Evolutionary conservation across 1,140 invertebrate genomes (phyloP).

Genomic region (Microplitis mediator): DNA sequence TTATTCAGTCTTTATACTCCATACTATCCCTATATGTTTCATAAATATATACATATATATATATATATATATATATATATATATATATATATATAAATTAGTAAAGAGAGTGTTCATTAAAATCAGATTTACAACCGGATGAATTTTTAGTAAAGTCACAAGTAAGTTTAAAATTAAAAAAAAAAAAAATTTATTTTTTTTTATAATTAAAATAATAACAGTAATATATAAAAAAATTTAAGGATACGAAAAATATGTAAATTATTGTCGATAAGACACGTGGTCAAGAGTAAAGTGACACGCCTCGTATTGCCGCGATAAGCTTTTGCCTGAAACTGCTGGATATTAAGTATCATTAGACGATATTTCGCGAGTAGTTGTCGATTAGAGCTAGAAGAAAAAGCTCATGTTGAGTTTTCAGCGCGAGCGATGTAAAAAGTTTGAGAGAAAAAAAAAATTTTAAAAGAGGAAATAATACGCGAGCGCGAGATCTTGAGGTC

Average conservation of each 20-base stretch:
- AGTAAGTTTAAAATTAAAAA: background rate
- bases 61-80: slow-evolving; percentile 20
- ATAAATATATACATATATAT: background rate
- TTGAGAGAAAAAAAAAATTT: background rate
- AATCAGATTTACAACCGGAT: slow-evolving; percentile 40
- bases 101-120: slow-evolving; percentile 34
- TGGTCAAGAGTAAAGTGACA: slow-evolving; percentile 20
- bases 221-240: background rate
- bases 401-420: too few species aligned
- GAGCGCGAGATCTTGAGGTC: background rate
- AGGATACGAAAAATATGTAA: background rate
- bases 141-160: slow-evolving; percentile 27
- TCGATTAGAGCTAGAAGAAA: background rate
- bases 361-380: slow-evolving; percentile 42
- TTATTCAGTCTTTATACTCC: slow-evolving; percentile 29
- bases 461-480: background rate
- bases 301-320: slow-evolving; percentile 20
- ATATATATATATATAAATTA: slow-evolving; percentile 15
- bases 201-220: background rate
- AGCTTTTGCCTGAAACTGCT: slow-evolving; percentile 9
- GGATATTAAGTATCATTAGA: slow-evolving; percentile 45
- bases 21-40: too few species aligned
- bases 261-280: slow-evolving; percentile 19
- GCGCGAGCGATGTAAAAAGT: background rate
- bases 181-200: background rate